These are phyloP conservation scores for Antedon mediterranea DNA, from an alignment of 53 echinoderm and acorn worm species.

Conservation along the genomic window DNA sequence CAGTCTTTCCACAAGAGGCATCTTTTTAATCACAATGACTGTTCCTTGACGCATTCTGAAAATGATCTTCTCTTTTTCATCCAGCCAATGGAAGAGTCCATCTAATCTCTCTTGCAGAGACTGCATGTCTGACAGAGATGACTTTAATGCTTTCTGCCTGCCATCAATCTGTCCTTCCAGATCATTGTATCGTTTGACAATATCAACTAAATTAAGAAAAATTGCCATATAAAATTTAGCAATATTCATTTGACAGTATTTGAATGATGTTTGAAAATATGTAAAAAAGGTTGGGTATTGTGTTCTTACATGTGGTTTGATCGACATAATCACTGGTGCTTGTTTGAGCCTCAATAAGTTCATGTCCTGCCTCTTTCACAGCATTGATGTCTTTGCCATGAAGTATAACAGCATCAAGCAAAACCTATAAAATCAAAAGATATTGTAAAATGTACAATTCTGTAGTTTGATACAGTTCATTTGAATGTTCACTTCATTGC, in stretches of 20 bases:
- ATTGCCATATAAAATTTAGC: background rate
- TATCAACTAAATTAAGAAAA: constrained; percentile 34
- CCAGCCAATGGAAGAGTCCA: constrained; percentile 86
- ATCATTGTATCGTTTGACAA: constrained; percentile 54
- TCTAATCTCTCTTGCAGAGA: constrained; percentile 91
- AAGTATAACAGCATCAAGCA: constrained; percentile 72
- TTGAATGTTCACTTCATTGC: too few relatives aligned
- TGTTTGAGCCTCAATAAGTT: constrained; percentile 69
- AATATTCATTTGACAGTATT: too few relatives aligned
- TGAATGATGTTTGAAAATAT: background rate
- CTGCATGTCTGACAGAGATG: constrained; percentile 76
- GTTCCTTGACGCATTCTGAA: constrained; percentile 77
- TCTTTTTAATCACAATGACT: constrained; percentile 94
- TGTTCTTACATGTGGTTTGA: constrained; percentile 45
- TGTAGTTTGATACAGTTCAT: too few relatives aligned
- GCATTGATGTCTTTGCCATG: constrained; percentile 66
- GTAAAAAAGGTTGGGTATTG: background rate
- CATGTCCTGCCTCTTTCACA: constrained; percentile 48
- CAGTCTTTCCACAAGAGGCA: constrained; percentile 75
- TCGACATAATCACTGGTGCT: constrained; percentile 46
- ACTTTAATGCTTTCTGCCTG: constrained; percentile 53
- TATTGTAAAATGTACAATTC: background rate
- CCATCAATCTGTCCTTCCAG: constrained; percentile 78
- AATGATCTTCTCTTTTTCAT: constrained; percentile 84
- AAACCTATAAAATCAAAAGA: constrained; percentile 21